These are phyloP conservation scores for Glaucidium brasilianum DNA, from an alignment of 2,113 vertebrate species.

Conservation along the genomic window DNA sequence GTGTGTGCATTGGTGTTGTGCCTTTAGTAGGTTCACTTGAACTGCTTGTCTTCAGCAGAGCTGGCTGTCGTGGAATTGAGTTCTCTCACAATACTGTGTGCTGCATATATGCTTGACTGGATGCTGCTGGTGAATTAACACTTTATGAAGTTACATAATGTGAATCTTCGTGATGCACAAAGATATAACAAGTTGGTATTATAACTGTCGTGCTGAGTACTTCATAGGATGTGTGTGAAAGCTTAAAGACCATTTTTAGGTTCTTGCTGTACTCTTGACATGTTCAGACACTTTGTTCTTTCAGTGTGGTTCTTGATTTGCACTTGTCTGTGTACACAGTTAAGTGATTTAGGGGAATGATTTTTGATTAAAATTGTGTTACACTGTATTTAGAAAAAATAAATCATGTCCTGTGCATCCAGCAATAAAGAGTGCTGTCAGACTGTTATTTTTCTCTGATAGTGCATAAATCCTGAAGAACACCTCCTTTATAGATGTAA, in stretches of 20 bases:
- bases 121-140: neutral
- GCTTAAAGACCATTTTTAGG: neutral
- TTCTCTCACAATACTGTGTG: rapidly evolving
- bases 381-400: neutral
- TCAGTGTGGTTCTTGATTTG: neutral
- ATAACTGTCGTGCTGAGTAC: rapidly evolving
- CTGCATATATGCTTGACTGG: neutral
- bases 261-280: rapidly evolving
- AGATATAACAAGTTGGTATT: neutral
- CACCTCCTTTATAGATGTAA: neutral
- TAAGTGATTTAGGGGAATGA: neutral
- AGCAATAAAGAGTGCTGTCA: neutral
- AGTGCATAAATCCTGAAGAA: neutral
- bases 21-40: neutral
- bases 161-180: neutral
- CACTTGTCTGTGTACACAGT: neutral
- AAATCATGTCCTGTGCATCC: neutral
- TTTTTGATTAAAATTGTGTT: neutral
- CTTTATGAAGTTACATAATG: neutral
- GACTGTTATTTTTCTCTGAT: neutral
- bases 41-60: too few species aligned
- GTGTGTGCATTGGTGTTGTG: too few species aligned
- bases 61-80: neutral
- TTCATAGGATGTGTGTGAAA: neutral
- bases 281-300: neutral